Base-by-base conservation (phyloP, 2,797 vertebrate species). In the Pogoniulus pusillus region DNA sequence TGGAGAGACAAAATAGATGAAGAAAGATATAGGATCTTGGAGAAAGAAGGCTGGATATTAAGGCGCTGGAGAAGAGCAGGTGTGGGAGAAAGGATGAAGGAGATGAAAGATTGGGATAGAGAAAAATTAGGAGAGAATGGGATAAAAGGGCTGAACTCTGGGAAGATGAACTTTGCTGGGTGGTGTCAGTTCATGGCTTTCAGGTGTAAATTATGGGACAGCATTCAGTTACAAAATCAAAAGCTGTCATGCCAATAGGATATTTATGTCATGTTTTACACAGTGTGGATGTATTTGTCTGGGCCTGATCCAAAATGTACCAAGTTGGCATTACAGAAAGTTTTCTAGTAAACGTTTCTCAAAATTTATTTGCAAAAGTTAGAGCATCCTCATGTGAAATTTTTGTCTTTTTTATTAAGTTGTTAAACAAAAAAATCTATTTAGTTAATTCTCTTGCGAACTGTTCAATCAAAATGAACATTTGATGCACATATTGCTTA, bases 401-500 rank as follows among this genome's bases (percentile, higher is more conserved):
- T 63, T 57, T 58, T 3, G 65, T 3, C 63, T 66, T 68, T 72
- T 62, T 41, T 49, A 43, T 85, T 70, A 91, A 93, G 30, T 75
- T 57, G 76, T 71, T 75, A 68, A 91, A 75, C 55, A 17, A 94
- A 37, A 37, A 45, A 89, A 71, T 65, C 26, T 79, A 43, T 73
- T 65, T 77, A 70, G 24, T 57, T 82, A 68, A 27, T 84, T 81
- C 43, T 75, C 45, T 47, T 20, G 1, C 64, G 41, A 49, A 32
- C 27, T 72, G 37, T 85, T 92, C 35, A 82, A 66, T 65, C 71
- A 92, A 58, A 95, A 82, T 43, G 20, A 94, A 71, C 34, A 75
- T 70, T 65, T 65, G 78, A 90, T 88, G 35, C 58, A 71, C n/a
- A 32, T 69, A 70, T 73, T 91, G 71, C 63, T 84, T 82, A 75